phyloP scores from a whole-genome alignment of 2,888 invertebrate genomes.

The Electrophaes corylata region DNA sequence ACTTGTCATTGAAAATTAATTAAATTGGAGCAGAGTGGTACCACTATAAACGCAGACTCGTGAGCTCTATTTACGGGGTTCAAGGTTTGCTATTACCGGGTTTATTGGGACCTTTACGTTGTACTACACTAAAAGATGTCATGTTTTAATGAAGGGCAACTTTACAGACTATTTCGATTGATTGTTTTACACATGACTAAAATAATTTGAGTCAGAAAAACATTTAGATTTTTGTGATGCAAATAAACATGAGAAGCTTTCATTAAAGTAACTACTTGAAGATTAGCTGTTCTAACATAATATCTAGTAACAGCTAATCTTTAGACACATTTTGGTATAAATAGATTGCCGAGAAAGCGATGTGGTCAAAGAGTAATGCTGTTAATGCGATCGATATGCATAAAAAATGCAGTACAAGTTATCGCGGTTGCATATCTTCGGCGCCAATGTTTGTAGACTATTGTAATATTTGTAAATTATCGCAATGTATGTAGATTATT shows the following conservation, averaged over 20 bases:
- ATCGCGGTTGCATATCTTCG: slow-evolving; percentile 68
- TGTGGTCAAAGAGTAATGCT: slow-evolving; percentile 75
- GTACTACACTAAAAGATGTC: slow-evolving; percentile 3
- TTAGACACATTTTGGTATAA: slow-evolving; percentile 54
- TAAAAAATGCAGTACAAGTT: slow-evolving; percentile 78
- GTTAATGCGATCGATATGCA: slow-evolving; percentile 74
- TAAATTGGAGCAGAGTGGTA: slow-evolving; percentile 26
- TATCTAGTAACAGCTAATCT: slow-evolving; percentile 71
- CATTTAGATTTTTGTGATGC: slow-evolving; percentile 53
- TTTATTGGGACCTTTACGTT: slow-evolving; percentile 31
- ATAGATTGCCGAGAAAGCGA: slow-evolving; percentile 76
- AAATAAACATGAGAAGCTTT: slow-evolving; percentile 77
- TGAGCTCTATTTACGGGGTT: slow-evolving; percentile 41
- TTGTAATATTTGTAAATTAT: slow-evolving; percentile 54
- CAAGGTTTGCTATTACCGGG: slow-evolving; percentile 44
- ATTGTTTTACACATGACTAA: slow-evolving; percentile 6
- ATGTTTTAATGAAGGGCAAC: slow-evolving; percentile 9
- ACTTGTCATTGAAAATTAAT: slow-evolving; percentile 44
- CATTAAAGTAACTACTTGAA: slow-evolving; percentile 58
- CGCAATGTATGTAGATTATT: slow-evolving; percentile 60
- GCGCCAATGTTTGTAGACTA: slow-evolving; percentile 62
- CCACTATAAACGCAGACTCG: slow-evolving; percentile 34
- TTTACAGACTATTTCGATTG: neutral
- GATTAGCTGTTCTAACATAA: slow-evolving; percentile 58
- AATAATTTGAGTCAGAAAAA: slow-evolving; percentile 10